Evolutionary conservation across 2,888 invertebrate genomes (phyloP).

Genomic region (Siphlonurus alternatus): DNA sequence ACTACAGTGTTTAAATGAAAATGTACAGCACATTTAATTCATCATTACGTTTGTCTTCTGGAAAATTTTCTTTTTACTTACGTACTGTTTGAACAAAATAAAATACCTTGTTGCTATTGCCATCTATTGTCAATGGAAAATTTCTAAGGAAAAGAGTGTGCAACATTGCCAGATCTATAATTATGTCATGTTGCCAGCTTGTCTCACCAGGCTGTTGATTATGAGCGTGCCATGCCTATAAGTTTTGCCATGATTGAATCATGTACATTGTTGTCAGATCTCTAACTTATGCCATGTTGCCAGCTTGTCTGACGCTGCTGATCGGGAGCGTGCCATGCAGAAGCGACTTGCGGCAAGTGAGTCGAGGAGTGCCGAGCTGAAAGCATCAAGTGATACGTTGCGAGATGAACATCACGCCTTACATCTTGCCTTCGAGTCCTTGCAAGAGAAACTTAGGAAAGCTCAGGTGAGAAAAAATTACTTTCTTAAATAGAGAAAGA

Average conservation of each 20-base stretch:
- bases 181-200: not conserved
- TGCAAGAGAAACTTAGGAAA: slow-evolving; percentile 78
- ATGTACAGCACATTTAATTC: no score
- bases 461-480: slow-evolving; percentile 40
- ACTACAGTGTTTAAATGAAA: no score
- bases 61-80: no score
- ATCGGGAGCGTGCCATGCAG: slow-evolving; percentile 45
- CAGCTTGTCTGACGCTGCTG: slow-evolving; percentile 49
- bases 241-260: no score
- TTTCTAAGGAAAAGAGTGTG: not conserved
- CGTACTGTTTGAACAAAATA: no score
- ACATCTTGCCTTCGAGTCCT: slow-evolving; percentile 72
- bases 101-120: no score
- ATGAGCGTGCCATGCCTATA: slow-evolving; percentile 18
- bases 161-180: not conserved
- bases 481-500: not conserved
- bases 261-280: no score
- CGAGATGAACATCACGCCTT: slow-evolving; percentile 90
- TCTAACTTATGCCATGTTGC: no score
- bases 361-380: slow-evolving; percentile 53
- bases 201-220: slow-evolving; percentile 1
- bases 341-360: slow-evolving; percentile 58
- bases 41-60: no score
- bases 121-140: no score
- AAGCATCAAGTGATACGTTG: slow-evolving; percentile 71